Evolutionary conservation across 2,113 vertebrate species (phyloP).

Genomic region (Cynocephalus volans): DNA sequence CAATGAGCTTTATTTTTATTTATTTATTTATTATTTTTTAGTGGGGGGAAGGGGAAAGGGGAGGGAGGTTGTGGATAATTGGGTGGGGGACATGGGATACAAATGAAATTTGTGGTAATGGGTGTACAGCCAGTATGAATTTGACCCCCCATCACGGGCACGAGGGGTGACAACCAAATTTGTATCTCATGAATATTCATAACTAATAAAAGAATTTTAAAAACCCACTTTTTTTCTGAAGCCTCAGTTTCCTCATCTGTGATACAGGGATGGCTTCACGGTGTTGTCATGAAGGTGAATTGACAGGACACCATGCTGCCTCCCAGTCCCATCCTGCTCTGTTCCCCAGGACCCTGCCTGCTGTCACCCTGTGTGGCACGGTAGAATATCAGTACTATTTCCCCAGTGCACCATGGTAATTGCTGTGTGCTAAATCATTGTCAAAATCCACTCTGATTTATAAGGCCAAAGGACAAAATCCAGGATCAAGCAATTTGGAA

Average conservation of each 20-base stretch:
- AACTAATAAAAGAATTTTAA: too few relatives aligned
- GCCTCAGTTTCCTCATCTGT: not conserved
- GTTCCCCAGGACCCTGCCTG: not conserved
- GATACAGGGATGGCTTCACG: not conserved
- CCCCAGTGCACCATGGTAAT: accelerated
- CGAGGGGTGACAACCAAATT: too few relatives aligned
- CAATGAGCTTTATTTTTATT: too few relatives aligned
- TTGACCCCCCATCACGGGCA: too few relatives aligned
- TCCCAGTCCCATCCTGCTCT: too few relatives aligned
- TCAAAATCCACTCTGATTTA: not conserved
- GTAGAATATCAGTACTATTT: not conserved
- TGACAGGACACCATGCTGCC: not conserved
- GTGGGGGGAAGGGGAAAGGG: too few relatives aligned
- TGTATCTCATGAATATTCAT: too few relatives aligned
- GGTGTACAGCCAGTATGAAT: too few relatives aligned
- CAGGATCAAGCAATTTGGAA: not conserved
- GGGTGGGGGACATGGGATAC: too few relatives aligned
- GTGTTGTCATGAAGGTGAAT: accelerated
- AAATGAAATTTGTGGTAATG: too few relatives aligned
- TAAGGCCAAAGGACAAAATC: not conserved
- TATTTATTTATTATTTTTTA: too few relatives aligned
- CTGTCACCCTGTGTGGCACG: accelerated
- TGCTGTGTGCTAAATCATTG: not conserved
- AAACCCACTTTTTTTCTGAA: not conserved
- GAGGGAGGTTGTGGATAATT: too few relatives aligned